Conservation (phyloP, 1,140 invertebrate genomes). For the Magallana angulata region DNA sequence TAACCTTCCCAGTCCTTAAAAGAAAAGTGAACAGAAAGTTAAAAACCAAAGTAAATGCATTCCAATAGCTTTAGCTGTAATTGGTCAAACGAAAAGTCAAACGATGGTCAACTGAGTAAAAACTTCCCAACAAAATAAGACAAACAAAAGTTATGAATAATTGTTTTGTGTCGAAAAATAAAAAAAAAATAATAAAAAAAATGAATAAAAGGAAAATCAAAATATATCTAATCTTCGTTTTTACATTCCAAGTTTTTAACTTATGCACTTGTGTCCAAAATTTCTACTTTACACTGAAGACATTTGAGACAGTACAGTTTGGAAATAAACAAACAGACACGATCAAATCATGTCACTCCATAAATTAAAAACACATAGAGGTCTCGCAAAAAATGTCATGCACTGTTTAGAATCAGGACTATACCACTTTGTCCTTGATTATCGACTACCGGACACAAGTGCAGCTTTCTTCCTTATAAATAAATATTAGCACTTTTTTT, state of each 20-base stretch:
- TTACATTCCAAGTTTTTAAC: background rate
- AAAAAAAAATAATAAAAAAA: conserved; percentile 42
- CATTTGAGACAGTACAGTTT: background rate
- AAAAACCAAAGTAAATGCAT: conserved; percentile 33
- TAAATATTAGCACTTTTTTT: conserved; percentile 26
- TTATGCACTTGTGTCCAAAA: conserved; percentile 26
- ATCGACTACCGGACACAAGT: conserved; percentile 5
- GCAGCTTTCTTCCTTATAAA: conserved; percentile 14
- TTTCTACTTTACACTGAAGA: conserved; percentile 24
- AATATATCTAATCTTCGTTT: background rate
- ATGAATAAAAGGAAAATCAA: conserved; percentile 36
- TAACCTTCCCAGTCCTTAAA: conserved; percentile 20
- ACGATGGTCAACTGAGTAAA: conserved; percentile 50
- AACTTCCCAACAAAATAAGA: conserved; percentile 49
- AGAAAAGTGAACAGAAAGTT: background rate
- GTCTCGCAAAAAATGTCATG: conserved; percentile 2
- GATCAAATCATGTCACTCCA: conserved; percentile 13
- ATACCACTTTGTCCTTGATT: conserved; percentile 13
- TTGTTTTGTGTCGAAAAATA: conserved; percentile 43
- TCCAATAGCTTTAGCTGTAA: conserved; percentile 30
- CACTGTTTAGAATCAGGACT: conserved; percentile 16
- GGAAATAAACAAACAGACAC: conserved; percentile 19
- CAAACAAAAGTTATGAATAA: conserved; percentile 61
- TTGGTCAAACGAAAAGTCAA: conserved; percentile 37
- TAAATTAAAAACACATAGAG: conserved; percentile 2